Base-by-base conservation (phyloP, 1,140 invertebrate species). In the Megathymus violae region DNA sequence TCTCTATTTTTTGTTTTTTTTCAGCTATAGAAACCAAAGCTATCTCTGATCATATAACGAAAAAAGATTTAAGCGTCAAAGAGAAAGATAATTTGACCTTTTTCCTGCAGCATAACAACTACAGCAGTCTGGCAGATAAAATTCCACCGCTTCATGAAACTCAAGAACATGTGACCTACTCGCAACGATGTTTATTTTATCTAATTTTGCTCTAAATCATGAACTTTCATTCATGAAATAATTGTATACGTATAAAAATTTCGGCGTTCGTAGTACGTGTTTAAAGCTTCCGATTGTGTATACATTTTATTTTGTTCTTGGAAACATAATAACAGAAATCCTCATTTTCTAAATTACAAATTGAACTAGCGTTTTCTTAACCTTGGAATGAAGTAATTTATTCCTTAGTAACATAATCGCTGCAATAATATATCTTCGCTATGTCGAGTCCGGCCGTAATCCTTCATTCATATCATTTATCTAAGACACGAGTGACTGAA, bases 401-500 rank as follows among this genome's bases (percentile, higher is more conserved):
- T 34, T 15, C 25, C 27, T 17, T 38, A 19, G 34, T 51, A 38
- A 51, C n/a, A 38, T 51, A 38, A 51, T 51, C 34, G 15, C n/a
- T 50, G 47, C 47, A 50, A 50, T 36, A 16, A 50, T 50, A 50
- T 50, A 25, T 50, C 19, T 22, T 22, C 19, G 19, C 5, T 50
- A 16, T 17, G 27, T 27, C 46, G 31, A 50, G 11, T 11, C 46
- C 46, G 46, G 6, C 7, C 46, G 25, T 14, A 50, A 16, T 15
- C 25, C 27, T 50, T 22, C 19, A 22, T 22, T 22, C 19, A 22
- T 22, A 22, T 22, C 5, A 22, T 3, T 22, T n/a, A n/a, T 3
- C 5, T 5, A 22, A 22, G 19, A 22, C 19, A 22, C 19, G 19
- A 3, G 2, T 22, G 19, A 22, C 19, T 22, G 19, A 22, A 22